Evolutionary conservation across 2,113 vertebrate genomes (phyloP).

Genomic region (Poicephalus meyeri): DNA sequence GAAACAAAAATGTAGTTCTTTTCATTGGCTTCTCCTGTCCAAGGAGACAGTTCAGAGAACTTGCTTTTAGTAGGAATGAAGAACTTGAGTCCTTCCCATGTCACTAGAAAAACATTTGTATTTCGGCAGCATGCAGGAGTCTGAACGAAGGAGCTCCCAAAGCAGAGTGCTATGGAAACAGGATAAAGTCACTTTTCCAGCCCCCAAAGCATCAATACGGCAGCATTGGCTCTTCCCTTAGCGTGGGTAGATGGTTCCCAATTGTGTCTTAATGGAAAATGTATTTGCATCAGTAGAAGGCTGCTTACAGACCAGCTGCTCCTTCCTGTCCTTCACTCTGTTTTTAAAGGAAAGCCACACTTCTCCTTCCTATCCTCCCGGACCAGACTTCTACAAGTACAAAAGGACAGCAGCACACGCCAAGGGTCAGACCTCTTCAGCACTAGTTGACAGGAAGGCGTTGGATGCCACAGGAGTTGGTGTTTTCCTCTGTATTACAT

Average conservation of each 20-base stretch:
- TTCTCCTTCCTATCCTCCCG: constrained; percentile 8
- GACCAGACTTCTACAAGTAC: not conserved
- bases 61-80: not conserved
- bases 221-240: not conserved
- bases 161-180: not conserved
- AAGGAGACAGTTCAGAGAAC: not conserved
- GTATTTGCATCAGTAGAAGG: not conserved
- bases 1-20: not conserved
- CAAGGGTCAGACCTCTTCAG: not conserved
- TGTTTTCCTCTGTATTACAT: not conserved
- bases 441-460: not conserved
- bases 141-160: not conserved
- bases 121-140: not conserved
- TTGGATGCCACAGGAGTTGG: not conserved
- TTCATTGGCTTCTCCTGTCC: not conserved
- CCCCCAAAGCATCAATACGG: not conserved
- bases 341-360: not conserved
- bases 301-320: constrained; percentile 5
- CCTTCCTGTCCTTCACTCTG: constrained; percentile 31
- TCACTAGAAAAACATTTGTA: not conserved
- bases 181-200: not conserved
- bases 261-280: constrained; percentile 5
- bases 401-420: not conserved
- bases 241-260: not conserved
- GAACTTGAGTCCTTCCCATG: not conserved